These are phyloP conservation scores for Diarsia dahlii DNA, from an alignment of 2,888 invertebrate genomes.

Conservation along the genomic window DNA sequence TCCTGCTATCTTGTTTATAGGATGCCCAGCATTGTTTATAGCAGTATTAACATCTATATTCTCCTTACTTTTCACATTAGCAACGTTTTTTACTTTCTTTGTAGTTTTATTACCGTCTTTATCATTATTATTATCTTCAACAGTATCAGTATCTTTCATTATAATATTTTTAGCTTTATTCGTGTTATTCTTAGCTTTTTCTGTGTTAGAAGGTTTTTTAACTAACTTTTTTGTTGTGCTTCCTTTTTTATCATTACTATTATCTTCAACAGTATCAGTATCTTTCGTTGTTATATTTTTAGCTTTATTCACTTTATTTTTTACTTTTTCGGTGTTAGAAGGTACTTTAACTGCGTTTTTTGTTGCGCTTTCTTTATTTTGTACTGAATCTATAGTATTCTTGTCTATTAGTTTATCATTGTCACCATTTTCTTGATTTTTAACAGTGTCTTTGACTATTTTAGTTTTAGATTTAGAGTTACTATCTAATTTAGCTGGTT, in stretches of 20 bases:
- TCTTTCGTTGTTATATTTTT: conserved; percentile 19
- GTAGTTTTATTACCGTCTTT: neutral
- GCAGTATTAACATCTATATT: conserved; percentile 20
- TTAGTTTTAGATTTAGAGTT: conserved; percentile 16
- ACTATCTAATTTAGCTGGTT: neutral
- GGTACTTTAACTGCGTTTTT: conserved; percentile 6
- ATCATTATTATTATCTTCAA: neutral
- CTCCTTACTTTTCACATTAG: conserved; percentile 34
- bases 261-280: neutral
- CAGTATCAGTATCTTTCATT: neutral
- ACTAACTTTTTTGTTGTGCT: neutral
- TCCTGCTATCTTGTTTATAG: conserved; percentile 4
- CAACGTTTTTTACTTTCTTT: conserved; percentile 15
- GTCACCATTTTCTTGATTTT: neutral
- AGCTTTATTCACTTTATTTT: neutral
- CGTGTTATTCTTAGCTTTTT: neutral
- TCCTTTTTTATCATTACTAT: neutral
- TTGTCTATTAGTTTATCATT: neutral
- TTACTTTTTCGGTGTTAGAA: neutral
- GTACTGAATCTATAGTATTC: neutral
- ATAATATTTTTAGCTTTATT: conserved; percentile 21
- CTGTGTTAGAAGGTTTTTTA: conserved; percentile 1
- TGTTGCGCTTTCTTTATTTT: neutral
- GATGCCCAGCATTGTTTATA: neutral
- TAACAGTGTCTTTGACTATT: neutral